Evolutionary conservation across 1,140 invertebrate species (phyloP), one percentile per base, ranked within the genome.

Genomic region (Microplitis mediator): DNA sequence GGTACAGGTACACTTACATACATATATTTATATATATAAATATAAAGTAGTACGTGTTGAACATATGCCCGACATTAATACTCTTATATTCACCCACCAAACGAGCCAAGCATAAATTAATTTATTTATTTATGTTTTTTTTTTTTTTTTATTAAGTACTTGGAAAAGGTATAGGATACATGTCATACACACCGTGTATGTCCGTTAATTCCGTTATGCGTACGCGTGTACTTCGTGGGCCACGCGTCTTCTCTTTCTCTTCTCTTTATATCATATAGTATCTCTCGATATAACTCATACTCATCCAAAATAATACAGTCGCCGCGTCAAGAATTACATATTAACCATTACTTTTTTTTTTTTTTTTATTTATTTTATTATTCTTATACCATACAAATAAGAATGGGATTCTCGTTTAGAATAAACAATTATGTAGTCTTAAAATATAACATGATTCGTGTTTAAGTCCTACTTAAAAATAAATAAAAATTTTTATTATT

Each of bases 141-240:
- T 45, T 23, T 45, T 45, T 45, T 70, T 70, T 62, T 70, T 62
- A 70, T 70, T 62, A 70, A 14, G 35, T 70, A 50, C 58, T 36
- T 61, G 39, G 14, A 60, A 50, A 70, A 45, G 39, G 39, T 62
- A 62, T 32, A 62, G 54, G 16, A 56, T 69, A 58, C 6, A 31
- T 39, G 54, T 60, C 60, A 60, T 69, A 69, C 39, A 61, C 45
- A 11, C 34, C 4, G 35, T 60, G 58, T 63, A 32, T 31, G 13
- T 52, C 58, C 60, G 58, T 62, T 70, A 62, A 23, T 16, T 62
- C 68, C 68, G 68, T 70, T 70, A 70, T 13, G 23, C 31, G 58
- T 70, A 35, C 58, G 39, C 68, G 68, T 62, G 60, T 58, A 39
- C 61, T 50, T 16, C 23, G 68, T 62, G 58, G 13, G 58, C 68